Percentiles rank a stretch among this genome's conserved stretches.
phyloP scores from a whole-genome alignment of 2,797 vertebrate species.

The Acestrorhynchus altus region DNA sequence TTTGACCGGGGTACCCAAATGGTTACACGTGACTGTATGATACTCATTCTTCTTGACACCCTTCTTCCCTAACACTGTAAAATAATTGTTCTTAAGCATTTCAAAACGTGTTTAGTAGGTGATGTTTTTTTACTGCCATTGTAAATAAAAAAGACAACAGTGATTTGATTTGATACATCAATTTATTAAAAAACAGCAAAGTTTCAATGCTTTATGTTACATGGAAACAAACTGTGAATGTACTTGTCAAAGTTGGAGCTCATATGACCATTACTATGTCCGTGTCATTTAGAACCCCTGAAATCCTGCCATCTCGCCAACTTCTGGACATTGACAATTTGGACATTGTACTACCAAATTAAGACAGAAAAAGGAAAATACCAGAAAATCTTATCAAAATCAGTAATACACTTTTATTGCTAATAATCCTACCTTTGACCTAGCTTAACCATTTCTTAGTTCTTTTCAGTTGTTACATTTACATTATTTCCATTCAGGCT shows the following conservation, averaged over 20 bases:
- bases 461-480: slow-evolving; percentile 17
- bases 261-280: slow-evolving; percentile 6
- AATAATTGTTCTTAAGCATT: too few species aligned
- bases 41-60: neutral
- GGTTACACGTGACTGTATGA: neutral
- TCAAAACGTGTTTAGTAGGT: too few species aligned
- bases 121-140: neutral
- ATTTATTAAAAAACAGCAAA: slow-evolving; percentile 56
- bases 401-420: slow-evolving; percentile 58
- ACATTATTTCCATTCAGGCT: slow-evolving; percentile 33
- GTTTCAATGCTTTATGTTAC: slow-evolving; percentile 47
- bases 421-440: slow-evolving; percentile 50
- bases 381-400: slow-evolving; percentile 37
- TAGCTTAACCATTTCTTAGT: slow-evolving; percentile 13
- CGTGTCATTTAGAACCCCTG: slow-evolving; percentile 22
- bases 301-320: slow-evolving; percentile 16
- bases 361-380: slow-evolving; percentile 39
- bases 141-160: neutral
- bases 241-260: slow-evolving; percentile 23
- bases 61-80: neutral
- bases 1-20: too few species aligned
- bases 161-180: slow-evolving; percentile 38
- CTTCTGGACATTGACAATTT: slow-evolving; percentile 5
- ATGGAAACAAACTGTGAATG: slow-evolving; percentile 47
- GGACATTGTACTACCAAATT: slow-evolving; percentile 40